Evolutionary conservation across 2,113 vertebrate species (phyloP).

Genomic region (Dasyprocta punctata): DNA sequence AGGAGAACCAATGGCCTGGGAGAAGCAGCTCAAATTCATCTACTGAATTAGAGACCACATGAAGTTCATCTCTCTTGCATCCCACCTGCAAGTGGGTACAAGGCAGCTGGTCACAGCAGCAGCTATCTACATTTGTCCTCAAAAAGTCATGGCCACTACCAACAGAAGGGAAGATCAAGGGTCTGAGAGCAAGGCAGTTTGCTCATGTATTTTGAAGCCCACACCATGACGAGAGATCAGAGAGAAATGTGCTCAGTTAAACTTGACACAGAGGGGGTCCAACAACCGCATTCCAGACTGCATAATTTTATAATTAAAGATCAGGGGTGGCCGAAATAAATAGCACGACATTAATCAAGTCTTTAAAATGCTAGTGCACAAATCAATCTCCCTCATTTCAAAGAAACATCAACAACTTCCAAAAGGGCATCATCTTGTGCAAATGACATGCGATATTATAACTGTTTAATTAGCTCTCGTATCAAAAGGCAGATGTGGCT

Average conservation of each 20-base stretch:
- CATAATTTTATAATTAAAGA: conserved; percentile 69
- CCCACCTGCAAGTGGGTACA: not conserved
- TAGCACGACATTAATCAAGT: conserved; percentile 48
- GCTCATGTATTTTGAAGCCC: conserved; percentile 51
- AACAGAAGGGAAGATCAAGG: not conserved
- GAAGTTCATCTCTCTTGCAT: not conserved
- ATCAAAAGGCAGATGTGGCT: not conserved
- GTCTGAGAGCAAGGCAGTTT: conserved; percentile 28
- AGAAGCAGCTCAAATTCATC: not conserved
- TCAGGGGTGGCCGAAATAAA: conserved; percentile 68
- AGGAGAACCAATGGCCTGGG: not conserved
- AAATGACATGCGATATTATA: not conserved
- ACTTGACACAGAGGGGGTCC: not conserved
- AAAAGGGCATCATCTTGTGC: conserved; percentile 31
- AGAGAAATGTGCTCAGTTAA: conserved; percentile 12
- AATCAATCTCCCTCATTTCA: conserved; percentile 63
- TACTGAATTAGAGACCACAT: not conserved
- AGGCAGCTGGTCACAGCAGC: not conserved
- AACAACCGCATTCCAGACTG: conserved; percentile 2
- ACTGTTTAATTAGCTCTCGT: conserved; percentile 40
- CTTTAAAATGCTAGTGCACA: conserved; percentile 28
- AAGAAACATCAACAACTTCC: conserved; percentile 12
- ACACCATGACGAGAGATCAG: not conserved
- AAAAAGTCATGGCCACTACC: not conserved
- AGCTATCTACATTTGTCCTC: not conserved